phyloP scores from a whole-genome alignment of 2,888 invertebrate species.

The Euplexia lucipara region DNA sequence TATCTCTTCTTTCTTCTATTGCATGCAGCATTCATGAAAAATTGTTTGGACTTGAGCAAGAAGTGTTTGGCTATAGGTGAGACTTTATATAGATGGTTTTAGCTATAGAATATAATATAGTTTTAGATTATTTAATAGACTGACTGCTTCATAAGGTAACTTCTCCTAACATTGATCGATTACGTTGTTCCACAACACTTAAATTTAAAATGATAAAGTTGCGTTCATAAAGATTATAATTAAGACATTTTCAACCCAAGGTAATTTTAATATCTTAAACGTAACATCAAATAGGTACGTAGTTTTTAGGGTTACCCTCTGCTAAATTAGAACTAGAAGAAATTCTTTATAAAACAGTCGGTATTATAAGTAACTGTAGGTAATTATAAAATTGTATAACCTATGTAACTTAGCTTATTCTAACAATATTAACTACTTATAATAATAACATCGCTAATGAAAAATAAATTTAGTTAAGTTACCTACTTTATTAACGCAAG shows the following conservation, averaged over 20 bases:
- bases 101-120: constrained; percentile 45
- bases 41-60: constrained; percentile 95
- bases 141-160: constrained; percentile 39
- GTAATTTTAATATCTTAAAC: no score
- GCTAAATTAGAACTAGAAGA: not conserved
- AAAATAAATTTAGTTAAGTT: not conserved
- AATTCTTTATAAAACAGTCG: constrained; percentile 35
- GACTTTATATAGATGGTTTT: constrained; percentile 68
- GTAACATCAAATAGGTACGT: accelerated
- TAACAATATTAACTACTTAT: not conserved
- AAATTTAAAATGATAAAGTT: no score
- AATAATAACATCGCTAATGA: not conserved
- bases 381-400: constrained; percentile 1
- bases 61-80: constrained; percentile 94
- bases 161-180: constrained; percentile 8
- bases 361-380: constrained; percentile 9
- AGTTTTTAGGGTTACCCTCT: not conserved
- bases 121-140: constrained; percentile 27
- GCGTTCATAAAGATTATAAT: no score
- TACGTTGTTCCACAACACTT: not conserved
- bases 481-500: constrained; percentile 8
- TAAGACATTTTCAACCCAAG: no score
- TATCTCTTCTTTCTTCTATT: constrained; percentile 89
- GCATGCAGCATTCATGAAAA: constrained; percentile 96
- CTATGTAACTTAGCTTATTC: constrained; percentile 3